Percentiles rank a stretch among this genome's conserved stretches.
phyloP scores from a whole-genome alignment of 2,888 invertebrate genomes.

The Tetranychus piercei region DNA sequence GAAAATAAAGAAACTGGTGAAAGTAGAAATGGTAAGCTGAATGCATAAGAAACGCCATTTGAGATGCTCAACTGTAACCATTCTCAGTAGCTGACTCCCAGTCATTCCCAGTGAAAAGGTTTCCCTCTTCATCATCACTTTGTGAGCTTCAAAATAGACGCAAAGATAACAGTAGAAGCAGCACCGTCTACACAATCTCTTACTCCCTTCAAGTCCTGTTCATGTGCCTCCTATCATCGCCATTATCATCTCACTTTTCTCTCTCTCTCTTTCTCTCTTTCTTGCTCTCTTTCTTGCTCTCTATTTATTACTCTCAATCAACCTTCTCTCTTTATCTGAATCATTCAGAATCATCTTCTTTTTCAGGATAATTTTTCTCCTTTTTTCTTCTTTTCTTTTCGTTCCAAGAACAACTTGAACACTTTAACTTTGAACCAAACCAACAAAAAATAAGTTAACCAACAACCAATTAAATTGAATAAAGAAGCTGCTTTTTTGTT shows the following conservation, averaged over 20 bases:
- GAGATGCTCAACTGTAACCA: neutral
- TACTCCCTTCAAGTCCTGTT: neutral
- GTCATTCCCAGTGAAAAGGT: neutral
- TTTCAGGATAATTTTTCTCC: too few species aligned
- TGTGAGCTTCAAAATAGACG: neutral
- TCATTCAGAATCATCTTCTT: too few species aligned
- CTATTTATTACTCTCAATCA: neutral
- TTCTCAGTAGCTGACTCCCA: neutral
- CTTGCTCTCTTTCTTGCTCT: neutral
- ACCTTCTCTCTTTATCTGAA: neutral
- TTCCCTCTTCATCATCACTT: neutral
- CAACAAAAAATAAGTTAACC: too few species aligned
- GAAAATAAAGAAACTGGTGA: neutral
- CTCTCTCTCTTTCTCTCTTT: too few species aligned
- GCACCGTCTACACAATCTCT: too few species aligned
- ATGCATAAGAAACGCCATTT: neutral
- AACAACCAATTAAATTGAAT: too few species aligned
- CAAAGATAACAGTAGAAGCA: too few species aligned
- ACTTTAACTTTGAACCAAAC: too few species aligned
- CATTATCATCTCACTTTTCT: neutral
- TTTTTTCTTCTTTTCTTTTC: too few species aligned
- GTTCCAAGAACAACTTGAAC: too few species aligned
- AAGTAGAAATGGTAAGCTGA: neutral
- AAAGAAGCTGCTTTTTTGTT: too few species aligned
- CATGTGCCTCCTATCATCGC: neutral